A percentile compares a stretch with the other conserved stretches of the same genome.
phyloP scores from a whole-genome alignment of 2,113 vertebrate genomes.

The Lampris incognitus region DNA sequence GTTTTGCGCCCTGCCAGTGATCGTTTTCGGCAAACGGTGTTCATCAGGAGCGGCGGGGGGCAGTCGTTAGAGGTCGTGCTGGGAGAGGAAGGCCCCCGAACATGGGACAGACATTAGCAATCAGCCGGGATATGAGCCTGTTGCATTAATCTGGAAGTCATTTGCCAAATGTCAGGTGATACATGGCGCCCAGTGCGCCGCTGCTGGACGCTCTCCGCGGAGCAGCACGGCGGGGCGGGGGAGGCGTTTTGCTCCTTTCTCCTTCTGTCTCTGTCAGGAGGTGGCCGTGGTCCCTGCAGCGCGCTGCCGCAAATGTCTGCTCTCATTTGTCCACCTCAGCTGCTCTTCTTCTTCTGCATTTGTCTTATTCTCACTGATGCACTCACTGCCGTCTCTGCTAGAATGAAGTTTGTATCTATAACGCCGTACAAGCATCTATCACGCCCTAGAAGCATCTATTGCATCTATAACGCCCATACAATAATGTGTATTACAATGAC shows the following conservation, averaged over 20 bases:
- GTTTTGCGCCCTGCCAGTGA: conserved; percentile 29
- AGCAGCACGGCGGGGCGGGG: not conserved
- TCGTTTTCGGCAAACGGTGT: conserved; percentile 12
- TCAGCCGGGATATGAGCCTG: conserved; percentile 44
- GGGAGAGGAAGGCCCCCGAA: conserved; percentile 1
- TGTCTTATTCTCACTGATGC: too few species aligned
- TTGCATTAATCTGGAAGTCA: conserved; percentile 55
- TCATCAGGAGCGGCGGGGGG: conserved; percentile 9
- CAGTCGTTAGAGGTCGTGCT: conserved; percentile 25
- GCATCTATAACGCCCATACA: too few species aligned
- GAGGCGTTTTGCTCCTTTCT: not conserved
- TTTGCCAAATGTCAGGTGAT: conserved; percentile 67
- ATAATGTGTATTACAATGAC: too few species aligned
- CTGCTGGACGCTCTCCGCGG: conserved; percentile 5
- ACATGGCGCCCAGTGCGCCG: conserved; percentile 28
- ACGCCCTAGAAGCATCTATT: too few species aligned
- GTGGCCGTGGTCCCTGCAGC: too few species aligned
- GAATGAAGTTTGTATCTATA: too few species aligned
- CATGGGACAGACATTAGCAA: conserved; percentile 43
- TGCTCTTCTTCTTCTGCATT: too few species aligned
- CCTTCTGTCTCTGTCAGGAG: not conserved
- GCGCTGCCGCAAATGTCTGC: too few species aligned
- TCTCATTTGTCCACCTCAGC: too few species aligned
- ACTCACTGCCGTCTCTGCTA: too few species aligned
- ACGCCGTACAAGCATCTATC: too few species aligned